Evolutionary conservation across 2,113 vertebrate genomes (phyloP).

Genomic region (Oncorhynchus nerka): DNA sequence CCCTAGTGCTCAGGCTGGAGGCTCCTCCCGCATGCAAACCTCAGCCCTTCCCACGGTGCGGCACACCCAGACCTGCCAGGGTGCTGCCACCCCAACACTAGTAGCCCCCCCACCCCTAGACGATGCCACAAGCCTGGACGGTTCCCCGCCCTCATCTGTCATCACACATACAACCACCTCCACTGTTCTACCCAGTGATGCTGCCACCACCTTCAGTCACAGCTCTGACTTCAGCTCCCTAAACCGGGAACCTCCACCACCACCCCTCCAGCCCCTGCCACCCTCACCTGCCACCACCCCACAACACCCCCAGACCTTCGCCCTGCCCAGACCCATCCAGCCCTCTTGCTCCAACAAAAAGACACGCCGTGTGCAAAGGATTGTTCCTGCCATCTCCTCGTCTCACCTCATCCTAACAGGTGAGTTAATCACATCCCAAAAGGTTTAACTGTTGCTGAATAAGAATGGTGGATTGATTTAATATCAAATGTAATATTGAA

Average conservation of each 20-base stretch:
- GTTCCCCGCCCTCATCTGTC: slow-evolving; percentile 62
- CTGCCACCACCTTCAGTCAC: slow-evolving; percentile 83
- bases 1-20: slow-evolving; percentile 20
- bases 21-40: slow-evolving; percentile 33
- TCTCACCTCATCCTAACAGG: slow-evolving; percentile 73
- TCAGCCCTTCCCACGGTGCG: slow-evolving; percentile 41
- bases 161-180: slow-evolving; percentile 85
- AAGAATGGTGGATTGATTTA: too few species aligned
- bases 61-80: slow-evolving; percentile 52
- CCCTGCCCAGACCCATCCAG: slow-evolving; percentile 77
- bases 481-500: too few species aligned
- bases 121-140: slow-evolving; percentile 40
- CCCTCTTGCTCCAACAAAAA: slow-evolving; percentile 71
- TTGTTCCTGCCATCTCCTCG: slow-evolving; percentile 79
- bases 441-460: too few species aligned
- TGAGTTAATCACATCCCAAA: slow-evolving; percentile 32
- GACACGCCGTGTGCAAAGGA: slow-evolving; percentile 79
- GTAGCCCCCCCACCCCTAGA: slow-evolving; percentile 41
- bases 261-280: slow-evolving; percentile 56
- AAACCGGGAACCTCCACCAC: slow-evolving; percentile 56
- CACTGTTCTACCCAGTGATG: slow-evolving; percentile 66
- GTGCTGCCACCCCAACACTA: slow-evolving; percentile 35
- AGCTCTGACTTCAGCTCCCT: slow-evolving; percentile 68
- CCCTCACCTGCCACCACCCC: slow-evolving; percentile 56
- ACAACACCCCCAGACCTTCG: slow-evolving; percentile 75